Evolutionary conservation across 2,797 vertebrate species (phyloP), one percentile per base, ranked within the genome.

Genomic region (Hydrocynus forskahlii): DNA sequence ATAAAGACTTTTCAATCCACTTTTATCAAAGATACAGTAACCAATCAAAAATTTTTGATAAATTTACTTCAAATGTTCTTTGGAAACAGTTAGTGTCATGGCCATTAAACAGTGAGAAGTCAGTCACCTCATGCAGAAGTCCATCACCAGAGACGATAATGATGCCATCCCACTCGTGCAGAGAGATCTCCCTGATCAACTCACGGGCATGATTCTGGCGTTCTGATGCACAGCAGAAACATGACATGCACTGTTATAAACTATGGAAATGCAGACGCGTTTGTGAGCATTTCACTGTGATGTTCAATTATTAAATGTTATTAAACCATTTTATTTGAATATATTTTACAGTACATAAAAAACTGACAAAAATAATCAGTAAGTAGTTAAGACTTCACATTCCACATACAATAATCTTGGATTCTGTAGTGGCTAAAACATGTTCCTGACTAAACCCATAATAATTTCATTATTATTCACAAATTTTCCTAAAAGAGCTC

Each of bases 101-200:
- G 63, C 16, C 6, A 66, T 66, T 66, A 66, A 38, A 38, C 10
- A 54, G 10, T 23, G 23, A 43, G 72, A 57, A 63, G 12, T 16
- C n/a, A 82, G 62, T 64, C 83, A 96, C 97, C 95, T 98, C 97
- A 67, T 96, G 94, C 78, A 97, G 88, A 21, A 98, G 93, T 68
- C 97, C 97, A 4, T 98, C 97, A 83, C 97, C 97, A 0, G 97
- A 97, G 60, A 96, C 82, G 0, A 96, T 96, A 82, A 98, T 87
- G 35, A 98, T 96, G 57, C 96, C 96, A 0, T 97, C 97, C 97
- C 97, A 98, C 88, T 97, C 96, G 0, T 87, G 86, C 38, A 98
- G 91, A 0, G 85, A 90, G 77, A 98, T 93, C 63, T 95, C 94
- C 89, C 95, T 93, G 79, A 98, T 95, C 74, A 98, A 93, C 86